A percentile compares a stretch with the other conserved stretches of the same genome.
Evolutionary conservation across 1,140 invertebrate species (phyloP).

Genomic region (Zaprionus ornatus): DNA sequence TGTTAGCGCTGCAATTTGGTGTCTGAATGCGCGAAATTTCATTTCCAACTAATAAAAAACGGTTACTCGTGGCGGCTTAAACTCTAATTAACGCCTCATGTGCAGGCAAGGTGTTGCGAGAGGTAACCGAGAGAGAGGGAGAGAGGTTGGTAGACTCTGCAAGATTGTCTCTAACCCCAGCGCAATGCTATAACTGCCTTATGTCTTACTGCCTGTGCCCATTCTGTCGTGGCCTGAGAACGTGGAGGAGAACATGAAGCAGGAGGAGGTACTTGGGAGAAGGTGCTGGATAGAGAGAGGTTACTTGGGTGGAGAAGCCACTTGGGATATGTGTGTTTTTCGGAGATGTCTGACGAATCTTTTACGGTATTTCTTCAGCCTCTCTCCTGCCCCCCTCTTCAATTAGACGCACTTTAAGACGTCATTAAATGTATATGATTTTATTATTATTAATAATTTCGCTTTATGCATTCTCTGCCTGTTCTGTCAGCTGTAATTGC

Average conservation of each 20-base stretch:
- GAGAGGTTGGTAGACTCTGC: neutral
- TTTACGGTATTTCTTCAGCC: constrained; percentile 39
- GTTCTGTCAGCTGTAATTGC: constrained; percentile 32
- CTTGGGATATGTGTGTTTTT: constrained; percentile 14
- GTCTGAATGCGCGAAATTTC: constrained; percentile 58
- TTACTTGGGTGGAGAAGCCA: neutral
- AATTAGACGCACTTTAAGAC: constrained; percentile 75
- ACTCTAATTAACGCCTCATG: constrained; percentile 78
- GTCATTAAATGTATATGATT: constrained; percentile 61
- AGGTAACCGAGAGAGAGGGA: neutral
- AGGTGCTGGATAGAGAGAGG: neutral
- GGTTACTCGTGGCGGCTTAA: constrained; percentile 65
- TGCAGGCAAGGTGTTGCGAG: constrained; percentile 37
- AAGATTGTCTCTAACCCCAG: constrained; percentile 16
- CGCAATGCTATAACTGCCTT: constrained; percentile 38
- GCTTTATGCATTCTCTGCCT: constrained; percentile 52
- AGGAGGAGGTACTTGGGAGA: neutral
- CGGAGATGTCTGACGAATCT: constrained; percentile 14
- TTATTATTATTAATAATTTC: constrained; percentile 65
- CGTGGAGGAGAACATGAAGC: neutral
- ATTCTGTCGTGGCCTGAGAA: constrained; percentile 64
- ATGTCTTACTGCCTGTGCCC: constrained; percentile 65
- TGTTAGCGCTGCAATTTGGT: constrained; percentile 49
- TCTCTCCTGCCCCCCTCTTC: neutral
- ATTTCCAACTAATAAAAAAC: constrained; percentile 61